phyloP scores from a whole-genome alignment of 2,113 vertebrate species.

The Hucho hucho region DNA sequence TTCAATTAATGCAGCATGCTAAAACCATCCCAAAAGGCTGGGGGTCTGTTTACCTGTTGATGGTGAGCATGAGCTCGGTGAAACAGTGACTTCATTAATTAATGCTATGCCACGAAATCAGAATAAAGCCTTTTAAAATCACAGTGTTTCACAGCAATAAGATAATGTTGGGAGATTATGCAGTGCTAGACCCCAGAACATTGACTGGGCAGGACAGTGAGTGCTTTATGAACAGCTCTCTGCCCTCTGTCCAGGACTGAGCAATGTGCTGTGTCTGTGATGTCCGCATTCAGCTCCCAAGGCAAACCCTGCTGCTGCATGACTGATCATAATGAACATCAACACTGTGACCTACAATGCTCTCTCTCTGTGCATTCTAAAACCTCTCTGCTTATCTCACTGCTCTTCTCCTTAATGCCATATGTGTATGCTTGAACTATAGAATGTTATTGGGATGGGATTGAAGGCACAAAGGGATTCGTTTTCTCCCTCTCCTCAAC shows the following conservation, averaged over 20 bases:
- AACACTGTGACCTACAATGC: conserved; percentile 5
- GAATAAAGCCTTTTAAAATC: neutral
- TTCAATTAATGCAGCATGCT: too few species aligned
- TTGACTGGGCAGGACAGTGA: neutral
- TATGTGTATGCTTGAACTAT: neutral
- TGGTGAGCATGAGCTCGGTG: too few species aligned
- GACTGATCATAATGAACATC: conserved; percentile 9
- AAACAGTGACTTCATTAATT: neutral
- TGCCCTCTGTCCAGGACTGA: conserved; percentile 3
- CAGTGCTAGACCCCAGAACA: neutral
- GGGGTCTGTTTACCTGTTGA: too few species aligned
- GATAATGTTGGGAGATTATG: neutral
- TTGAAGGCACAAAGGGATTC: neutral
- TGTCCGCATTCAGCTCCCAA: neutral
- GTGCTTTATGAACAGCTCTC: neutral
- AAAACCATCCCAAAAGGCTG: too few species aligned
- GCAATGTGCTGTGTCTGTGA: conserved; percentile 6
- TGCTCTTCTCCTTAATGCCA: neutral
- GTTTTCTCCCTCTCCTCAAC: neutral
- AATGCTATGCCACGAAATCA: neutral
- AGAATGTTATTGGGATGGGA: neutral
- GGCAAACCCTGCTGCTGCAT: neutral
- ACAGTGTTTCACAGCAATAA: neutral
- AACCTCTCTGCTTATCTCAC: neutral
- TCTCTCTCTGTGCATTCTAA: neutral